Conservation (phyloP, 1,140 invertebrate genomes). For the Ectropis grisescens region DNA sequence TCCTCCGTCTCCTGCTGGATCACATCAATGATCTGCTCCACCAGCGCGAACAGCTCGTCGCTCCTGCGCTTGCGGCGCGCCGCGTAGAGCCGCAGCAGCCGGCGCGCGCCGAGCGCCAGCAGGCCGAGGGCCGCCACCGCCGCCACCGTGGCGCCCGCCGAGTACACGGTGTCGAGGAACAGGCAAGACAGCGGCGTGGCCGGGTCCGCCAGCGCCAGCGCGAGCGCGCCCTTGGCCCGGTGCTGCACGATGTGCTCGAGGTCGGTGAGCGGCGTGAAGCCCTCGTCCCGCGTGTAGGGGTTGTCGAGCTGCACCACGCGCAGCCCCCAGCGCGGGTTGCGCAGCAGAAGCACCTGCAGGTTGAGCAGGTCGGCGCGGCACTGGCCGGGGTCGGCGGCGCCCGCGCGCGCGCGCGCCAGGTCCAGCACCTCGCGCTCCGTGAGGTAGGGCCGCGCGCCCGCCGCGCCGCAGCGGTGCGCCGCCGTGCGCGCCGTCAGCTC, state of each 20-base stretch:
- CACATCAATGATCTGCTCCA: conserved; percentile 76
- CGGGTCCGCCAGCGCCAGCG: conserved; percentile 72
- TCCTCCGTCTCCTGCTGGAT: conserved; percentile 76
- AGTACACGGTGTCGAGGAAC: conserved; percentile 74
- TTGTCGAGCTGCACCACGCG: conserved; percentile 67
- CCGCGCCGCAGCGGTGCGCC: conserved; percentile 71
- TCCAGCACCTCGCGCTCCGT: conserved; percentile 71
- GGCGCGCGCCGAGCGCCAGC: conserved; percentile 30
- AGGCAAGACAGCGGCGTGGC: conserved; percentile 78
- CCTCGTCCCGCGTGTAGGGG: conserved; percentile 39
- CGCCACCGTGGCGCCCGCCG: conserved; percentile 71
- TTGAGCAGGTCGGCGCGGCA: conserved; percentile 74
- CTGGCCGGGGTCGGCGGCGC: conserved; percentile 38
- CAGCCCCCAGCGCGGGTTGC: conserved; percentile 79
- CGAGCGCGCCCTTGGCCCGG: conserved; percentile 64
- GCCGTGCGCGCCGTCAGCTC: conserved; percentile 71
- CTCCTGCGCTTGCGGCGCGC: conserved; percentile 64
- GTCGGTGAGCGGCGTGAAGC: conserved; percentile 28
- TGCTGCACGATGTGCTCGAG: conserved; percentile 70
- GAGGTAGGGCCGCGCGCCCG: conserved; percentile 65
- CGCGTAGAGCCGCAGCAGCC: conserved; percentile 60
- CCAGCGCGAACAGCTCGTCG: conserved; percentile 72
- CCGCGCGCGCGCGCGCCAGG: conserved; percentile 49
- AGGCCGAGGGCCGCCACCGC: conserved; percentile 53
- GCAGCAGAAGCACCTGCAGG: conserved; percentile 76